These are phyloP conservation scores for Bilobella aurantiaca DNA, from an alignment of 1,140 invertebrate species.

Conservation along the genomic window DNA sequence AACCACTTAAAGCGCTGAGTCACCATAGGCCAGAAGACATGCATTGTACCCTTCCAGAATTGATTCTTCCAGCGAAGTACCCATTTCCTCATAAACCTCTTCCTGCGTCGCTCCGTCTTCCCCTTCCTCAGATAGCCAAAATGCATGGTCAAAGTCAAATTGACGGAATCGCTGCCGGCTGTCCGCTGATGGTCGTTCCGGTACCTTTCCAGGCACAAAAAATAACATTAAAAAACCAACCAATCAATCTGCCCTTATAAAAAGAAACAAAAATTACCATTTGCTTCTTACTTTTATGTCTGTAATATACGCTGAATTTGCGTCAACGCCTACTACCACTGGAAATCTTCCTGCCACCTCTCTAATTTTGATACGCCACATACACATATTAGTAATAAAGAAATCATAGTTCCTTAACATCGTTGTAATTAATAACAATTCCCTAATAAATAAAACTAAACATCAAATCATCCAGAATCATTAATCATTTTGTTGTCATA, in stretches of 20 bases:
- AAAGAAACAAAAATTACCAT: background rate
- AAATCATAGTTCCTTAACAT: too few relatives aligned
- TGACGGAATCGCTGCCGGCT: slow-evolving; percentile 53
- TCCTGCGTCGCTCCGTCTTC: slow-evolving; percentile 29
- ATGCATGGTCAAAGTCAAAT: slow-evolving; percentile 61
- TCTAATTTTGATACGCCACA: too few relatives aligned
- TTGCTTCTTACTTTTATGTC: slow-evolving; percentile 32
- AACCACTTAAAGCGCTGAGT: slow-evolving; percentile 37
- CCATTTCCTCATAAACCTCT: slow-evolving; percentile 52
- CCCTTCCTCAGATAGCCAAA: slow-evolving; percentile 49
- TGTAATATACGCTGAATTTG: slow-evolving; percentile 32
- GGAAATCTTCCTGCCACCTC: slow-evolving; percentile 15
- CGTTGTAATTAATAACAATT: too few relatives aligned
- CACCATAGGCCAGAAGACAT: slow-evolving; percentile 64
- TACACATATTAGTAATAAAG: too few relatives aligned
- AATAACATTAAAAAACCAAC: background rate
- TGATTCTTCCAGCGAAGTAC: slow-evolving; percentile 50
- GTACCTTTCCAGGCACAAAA: slow-evolving; percentile 44
- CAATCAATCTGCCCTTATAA: background rate
- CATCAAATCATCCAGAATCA: background rate
- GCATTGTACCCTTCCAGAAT: slow-evolving; percentile 49
- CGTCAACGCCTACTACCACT: slow-evolving; percentile 25
- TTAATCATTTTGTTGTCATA: slow-evolving; percentile 36
- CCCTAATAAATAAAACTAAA: slow-evolving; percentile 1
- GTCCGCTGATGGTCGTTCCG: slow-evolving; percentile 51